Evolutionary conservation across 2,113 vertebrate genomes (phyloP).

Genomic region (Gallinago undulata): DNA sequence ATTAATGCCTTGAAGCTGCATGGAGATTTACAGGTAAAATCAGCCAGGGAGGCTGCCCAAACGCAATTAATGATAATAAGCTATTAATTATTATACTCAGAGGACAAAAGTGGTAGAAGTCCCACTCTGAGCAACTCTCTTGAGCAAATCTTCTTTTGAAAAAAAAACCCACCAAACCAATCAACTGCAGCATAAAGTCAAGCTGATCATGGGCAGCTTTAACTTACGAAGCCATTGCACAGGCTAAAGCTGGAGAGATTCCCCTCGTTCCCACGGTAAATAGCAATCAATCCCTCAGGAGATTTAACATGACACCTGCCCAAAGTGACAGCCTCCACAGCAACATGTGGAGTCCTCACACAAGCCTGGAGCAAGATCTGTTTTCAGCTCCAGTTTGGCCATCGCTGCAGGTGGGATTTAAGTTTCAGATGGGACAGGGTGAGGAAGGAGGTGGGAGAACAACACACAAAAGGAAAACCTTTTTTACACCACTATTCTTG

Average conservation of each 20-base stretch:
- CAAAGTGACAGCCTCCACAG: not conserved
- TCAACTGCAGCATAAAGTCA: not conserved
- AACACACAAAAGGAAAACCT: not conserved
- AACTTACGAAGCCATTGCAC: not conserved
- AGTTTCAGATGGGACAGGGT: not conserved
- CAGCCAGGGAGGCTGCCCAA: not conserved
- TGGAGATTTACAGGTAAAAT: not conserved
- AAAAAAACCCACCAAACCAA: not conserved
- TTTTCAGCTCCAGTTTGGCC: not conserved
- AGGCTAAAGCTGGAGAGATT: constrained; percentile 23
- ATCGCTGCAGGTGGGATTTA: not conserved
- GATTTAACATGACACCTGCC: not conserved
- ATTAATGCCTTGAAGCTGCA: not conserved
- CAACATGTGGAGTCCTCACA: not conserved
- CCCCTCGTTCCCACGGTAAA: not conserved
- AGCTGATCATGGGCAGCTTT: constrained; percentile 41
- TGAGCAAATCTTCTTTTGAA: not conserved
- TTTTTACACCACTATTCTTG: not conserved
- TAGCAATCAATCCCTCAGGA: not conserved
- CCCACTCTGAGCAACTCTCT: not conserved
- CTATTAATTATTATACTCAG: not conserved
- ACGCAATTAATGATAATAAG: not conserved
- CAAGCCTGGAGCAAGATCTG: not conserved
- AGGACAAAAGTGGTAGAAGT: not conserved
- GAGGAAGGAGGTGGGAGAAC: not conserved